These are phyloP conservation scores for Catostylus mosaicus DNA, from an alignment of 30 jellyfish, hydroid and myxozoan genomes.

Conservation along the genomic window DNA sequence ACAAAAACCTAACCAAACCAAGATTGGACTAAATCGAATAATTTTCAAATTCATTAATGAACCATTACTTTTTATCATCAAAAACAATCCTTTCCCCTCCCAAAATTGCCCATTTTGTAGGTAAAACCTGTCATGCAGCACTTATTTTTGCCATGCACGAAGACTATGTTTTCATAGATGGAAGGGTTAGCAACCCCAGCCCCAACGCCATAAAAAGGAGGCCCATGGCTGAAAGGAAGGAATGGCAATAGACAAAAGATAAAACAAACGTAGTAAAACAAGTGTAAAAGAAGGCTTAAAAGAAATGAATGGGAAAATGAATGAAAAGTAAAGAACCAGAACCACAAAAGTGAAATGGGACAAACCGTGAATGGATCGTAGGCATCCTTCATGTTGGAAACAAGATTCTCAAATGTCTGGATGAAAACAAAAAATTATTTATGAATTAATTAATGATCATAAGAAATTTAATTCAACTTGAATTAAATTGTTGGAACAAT, in stretches of 20 bases:
- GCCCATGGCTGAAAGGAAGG: not conserved
- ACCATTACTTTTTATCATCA: no score
- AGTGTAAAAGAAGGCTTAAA: not conserved
- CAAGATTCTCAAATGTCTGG: conserved; percentile 65
- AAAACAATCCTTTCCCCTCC: no score
- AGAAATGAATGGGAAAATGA: not conserved
- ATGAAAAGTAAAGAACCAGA: no score
- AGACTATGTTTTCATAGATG: no score
- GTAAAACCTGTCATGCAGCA: no score
- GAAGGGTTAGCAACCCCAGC: no score
- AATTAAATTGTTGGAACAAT: not conserved
- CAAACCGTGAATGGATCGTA: conserved; percentile 71
- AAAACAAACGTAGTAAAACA: not conserved
- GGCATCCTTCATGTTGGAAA: conserved; percentile 77
- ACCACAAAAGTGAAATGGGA: no score
- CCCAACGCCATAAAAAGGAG: no score
- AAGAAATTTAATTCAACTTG: not conserved
- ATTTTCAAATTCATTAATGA: no score
- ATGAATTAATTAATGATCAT: not conserved
- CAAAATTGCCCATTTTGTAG: no score
- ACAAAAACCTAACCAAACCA: not conserved
- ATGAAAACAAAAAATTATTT: conserved; percentile 1
- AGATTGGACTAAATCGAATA: not conserved
- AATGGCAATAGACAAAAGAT: not conserved
- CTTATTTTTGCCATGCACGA: no score